Conservation (phyloP, 2,888 invertebrate species). For the Ectemnius cavifrons region DNA sequence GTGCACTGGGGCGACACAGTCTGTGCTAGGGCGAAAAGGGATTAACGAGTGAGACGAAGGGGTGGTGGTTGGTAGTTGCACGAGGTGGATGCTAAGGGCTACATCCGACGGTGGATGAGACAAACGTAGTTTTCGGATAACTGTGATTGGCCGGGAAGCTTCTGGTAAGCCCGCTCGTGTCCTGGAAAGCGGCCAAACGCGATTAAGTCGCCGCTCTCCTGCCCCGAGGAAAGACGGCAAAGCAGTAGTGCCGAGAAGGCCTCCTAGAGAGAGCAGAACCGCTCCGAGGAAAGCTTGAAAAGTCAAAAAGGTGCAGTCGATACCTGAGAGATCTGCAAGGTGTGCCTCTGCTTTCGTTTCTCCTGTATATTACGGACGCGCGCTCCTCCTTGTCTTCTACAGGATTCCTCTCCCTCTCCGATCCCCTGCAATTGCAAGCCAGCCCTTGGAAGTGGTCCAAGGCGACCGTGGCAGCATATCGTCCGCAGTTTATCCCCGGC, state of each 20-base stretch:
- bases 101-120: conserved; percentile 54
- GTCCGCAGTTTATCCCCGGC: conserved; percentile 61
- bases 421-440: conserved; percentile 62
- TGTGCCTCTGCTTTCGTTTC: conserved; percentile 43
- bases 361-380: conserved; percentile 6
- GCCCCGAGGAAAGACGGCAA: conserved; percentile 16
- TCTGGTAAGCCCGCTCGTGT: conserved; percentile 60
- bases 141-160: conserved; percentile 53
- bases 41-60: conserved; percentile 15
- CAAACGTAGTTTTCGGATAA: conserved; percentile 62
- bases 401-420: conserved; percentile 16
- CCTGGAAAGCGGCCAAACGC: conserved; percentile 73
- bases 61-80: neutral
- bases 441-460: conserved; percentile 72
- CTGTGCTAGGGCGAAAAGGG: neutral
- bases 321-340: conserved; percentile 58
- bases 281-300: neutral
- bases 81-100: neutral
- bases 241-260: neutral
- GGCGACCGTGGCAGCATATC: conserved; percentile 62
- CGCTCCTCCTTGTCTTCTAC: neutral
- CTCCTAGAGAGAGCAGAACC: conserved; percentile 21
- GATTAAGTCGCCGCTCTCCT: conserved; percentile 66
- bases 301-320: conserved; percentile 33
- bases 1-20: neutral